These are phyloP conservation scores for Heteractis magnifica DNA, from an alignment of 92 coral and sea anemone species.

Conservation along the genomic window DNA sequence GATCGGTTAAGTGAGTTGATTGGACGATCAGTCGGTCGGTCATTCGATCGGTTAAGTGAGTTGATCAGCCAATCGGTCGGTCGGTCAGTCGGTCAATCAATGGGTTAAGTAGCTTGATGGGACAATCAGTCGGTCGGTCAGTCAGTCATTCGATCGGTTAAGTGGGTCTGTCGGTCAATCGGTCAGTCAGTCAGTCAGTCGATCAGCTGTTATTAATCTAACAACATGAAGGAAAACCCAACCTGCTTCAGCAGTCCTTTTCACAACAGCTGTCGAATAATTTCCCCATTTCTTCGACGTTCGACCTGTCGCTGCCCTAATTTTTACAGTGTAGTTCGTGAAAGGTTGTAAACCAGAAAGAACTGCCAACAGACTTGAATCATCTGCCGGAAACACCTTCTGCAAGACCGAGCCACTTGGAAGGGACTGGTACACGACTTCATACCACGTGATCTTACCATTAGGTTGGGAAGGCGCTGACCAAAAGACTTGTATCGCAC, in stretches of 20 bases:
- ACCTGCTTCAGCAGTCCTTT: slow-evolving; percentile 78
- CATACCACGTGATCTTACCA: slow-evolving; percentile 72
- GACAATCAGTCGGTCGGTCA: background rate
- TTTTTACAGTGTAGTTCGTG: slow-evolving; percentile 66
- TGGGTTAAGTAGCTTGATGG: background rate
- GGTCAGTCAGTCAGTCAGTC: no score
- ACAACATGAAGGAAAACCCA: background rate
- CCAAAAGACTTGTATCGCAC: slow-evolving; percentile 69
- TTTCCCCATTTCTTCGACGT: slow-evolving; percentile 74
- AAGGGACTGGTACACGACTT: slow-evolving; percentile 54
- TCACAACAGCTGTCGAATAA: slow-evolving; percentile 49
- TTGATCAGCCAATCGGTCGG: background rate
- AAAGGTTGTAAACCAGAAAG: slow-evolving; percentile 53
- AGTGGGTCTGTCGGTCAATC: background rate
- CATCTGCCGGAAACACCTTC: slow-evolving; percentile 38
- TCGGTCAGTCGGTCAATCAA: no score
- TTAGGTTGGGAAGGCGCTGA: slow-evolving; percentile 64
- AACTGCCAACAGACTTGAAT: slow-evolving; percentile 26
- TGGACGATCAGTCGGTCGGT: background rate
- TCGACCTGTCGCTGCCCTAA: slow-evolving; percentile 73
- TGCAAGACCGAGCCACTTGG: slow-evolving; percentile 41
- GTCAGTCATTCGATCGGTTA: background rate
- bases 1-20: background rate
- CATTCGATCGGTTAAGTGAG: background rate
- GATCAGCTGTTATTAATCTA: background rate